Conservation (phyloP, 2,797 vertebrate species). For the Agapornis canus region DNA sequence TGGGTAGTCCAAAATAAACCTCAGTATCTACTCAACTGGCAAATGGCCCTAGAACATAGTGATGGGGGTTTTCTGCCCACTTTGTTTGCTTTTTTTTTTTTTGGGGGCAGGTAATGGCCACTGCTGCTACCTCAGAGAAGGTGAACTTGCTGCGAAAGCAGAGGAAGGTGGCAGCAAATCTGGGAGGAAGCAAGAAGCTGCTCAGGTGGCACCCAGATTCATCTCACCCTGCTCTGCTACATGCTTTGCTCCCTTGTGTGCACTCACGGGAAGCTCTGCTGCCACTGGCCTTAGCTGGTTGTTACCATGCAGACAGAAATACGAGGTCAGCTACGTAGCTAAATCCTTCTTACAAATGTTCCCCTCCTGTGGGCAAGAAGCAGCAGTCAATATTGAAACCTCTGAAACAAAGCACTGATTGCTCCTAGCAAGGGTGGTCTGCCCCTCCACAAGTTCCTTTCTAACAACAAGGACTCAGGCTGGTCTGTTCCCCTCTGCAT, state of each 20-base stretch:
- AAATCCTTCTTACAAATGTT: not conserved
- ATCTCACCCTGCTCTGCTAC: not conserved
- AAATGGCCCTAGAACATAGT: not conserved
- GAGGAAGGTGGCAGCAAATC: rapidly evolving
- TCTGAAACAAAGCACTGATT: not conserved
- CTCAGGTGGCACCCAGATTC: not conserved
- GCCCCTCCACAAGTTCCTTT: not conserved
- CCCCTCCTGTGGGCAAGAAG: not conserved
- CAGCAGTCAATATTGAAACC: not conserved
- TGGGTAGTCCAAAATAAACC: not conserved
- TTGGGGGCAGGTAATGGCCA: rapidly evolving
- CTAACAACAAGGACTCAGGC: not conserved
- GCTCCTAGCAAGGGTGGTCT: not conserved
- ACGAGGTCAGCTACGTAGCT: rapidly evolving
- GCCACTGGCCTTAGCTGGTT: rapidly evolving
- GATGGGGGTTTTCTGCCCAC: rapidly evolving
- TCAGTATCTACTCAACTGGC: not conserved
- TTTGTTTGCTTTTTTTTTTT: not conserved
- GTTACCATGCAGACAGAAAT: not conserved
- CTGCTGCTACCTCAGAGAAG: not conserved
- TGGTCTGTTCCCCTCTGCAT: not conserved
- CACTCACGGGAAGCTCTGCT: rapidly evolving
- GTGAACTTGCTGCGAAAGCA: not conserved
- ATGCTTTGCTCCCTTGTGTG: not conserved
- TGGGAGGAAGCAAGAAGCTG: not conserved